These are phyloP conservation scores for Archaeoteleia sp. DNA, from an alignment of 2,888 invertebrate genomes.

Conservation along the genomic window DNA sequence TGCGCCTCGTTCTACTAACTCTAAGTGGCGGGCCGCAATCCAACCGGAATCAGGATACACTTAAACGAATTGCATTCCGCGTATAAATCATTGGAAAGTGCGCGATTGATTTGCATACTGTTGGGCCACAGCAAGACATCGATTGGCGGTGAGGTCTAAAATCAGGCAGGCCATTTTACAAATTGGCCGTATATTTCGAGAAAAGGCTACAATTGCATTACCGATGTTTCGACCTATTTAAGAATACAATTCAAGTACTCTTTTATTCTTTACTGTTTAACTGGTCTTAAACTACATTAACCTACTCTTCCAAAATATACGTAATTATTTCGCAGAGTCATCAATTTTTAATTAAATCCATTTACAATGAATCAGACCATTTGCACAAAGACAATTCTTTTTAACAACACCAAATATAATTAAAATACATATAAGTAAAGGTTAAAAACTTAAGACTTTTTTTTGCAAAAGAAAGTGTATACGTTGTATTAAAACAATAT, in stretches of 20 bases:
- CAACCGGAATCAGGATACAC: conserved; percentile 73
- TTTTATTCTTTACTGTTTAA: background rate
- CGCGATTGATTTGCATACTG: conserved; percentile 73
- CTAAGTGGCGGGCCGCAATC: conserved; percentile 63
- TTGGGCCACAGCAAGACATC: conserved; percentile 59
- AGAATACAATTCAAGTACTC: conserved; percentile 28
- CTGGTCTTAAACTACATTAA: too few species aligned
- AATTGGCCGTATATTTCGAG: conserved; percentile 65
- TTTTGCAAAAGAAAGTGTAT: too few species aligned
- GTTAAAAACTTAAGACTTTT: too few species aligned
- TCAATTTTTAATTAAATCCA: too few species aligned
- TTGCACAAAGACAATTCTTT: too few species aligned
- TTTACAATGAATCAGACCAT: too few species aligned
- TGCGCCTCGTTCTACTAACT: conserved; percentile 52
- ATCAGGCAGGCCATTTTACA: conserved; percentile 68
- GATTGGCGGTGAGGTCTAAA: conserved; percentile 60
- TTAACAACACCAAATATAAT: too few species aligned
- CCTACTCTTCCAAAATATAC: too few species aligned
- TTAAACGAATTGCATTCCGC: conserved; percentile 72
- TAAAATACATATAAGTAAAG: too few species aligned
- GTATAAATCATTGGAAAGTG: conserved; percentile 71
- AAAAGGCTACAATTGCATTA: conserved; percentile 43
- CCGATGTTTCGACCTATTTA: conserved; percentile 50
- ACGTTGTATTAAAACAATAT: too few species aligned
- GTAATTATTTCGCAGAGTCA: too few species aligned